Base-by-base conservation (phyloP, 2,113 vertebrate species). In the Holacanthus passer region DNA sequence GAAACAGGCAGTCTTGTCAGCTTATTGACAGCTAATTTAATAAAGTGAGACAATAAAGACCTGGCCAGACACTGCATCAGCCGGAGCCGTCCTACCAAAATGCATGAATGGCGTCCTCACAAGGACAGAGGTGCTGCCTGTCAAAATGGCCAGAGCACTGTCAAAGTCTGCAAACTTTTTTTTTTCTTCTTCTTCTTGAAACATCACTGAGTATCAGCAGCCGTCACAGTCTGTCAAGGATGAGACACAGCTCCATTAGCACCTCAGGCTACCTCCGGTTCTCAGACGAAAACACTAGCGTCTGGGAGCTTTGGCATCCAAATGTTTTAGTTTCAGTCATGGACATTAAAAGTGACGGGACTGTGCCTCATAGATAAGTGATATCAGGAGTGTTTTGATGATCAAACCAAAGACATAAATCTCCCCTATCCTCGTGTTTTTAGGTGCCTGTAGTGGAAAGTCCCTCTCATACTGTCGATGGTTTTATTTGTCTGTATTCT, bases 11-110 rank as follows among this genome's bases (percentile, higher is more conserved):
- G 45, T 27, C 68, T 64, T 43, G 56, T 79, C 55, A 80, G 72
- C 75, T 63, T 82, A 90, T 65, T 72, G 88, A 87, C 89, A 91
- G 84, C 77, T 91, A 76, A 86, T 89, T 89, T 89, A 87, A 82
- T 89, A 81, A 84, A 80, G 70, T 77, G 73, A 85, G 81, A 87
- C 73, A 80, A 84, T 75, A 80, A 81, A 89, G 81, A 74, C 77
- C 69, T 47, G 60, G 72, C 50, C 56, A 79, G 81, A 87, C 68
- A 27, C 10, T 62, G 53, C 37, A 76, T 71, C 35, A 72, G 66
- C 20, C 22, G 22, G 41, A 48, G 24, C 24, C 70, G 3, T 81
- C 79, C 73, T 14, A 75, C 68, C 70, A 47, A 67, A 80, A 67
- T 63, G 81, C 67, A 77, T 64, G 67, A 73, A 39, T 5, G 8